A percentile compares a stretch with the other conserved stretches of the same genome.
These are phyloP conservation scores for Macquaria ambigua DNA, from an alignment of 2,113 vertebrate species.

Conservation along the genomic window DNA sequence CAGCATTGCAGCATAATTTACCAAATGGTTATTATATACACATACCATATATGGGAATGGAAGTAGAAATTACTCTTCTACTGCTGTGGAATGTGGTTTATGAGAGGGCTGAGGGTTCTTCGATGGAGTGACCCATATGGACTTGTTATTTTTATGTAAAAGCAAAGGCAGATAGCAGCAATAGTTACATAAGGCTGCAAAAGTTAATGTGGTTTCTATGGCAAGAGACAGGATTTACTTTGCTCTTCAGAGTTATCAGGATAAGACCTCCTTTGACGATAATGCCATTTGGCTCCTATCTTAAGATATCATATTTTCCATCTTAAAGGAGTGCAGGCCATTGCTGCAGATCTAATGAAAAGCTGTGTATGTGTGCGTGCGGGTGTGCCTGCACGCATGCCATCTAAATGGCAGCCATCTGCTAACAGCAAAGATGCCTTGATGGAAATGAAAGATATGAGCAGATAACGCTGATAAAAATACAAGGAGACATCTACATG, in stretches of 20 bases:
- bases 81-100: conserved; percentile 31
- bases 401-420: conserved; percentile 38
- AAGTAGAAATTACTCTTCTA: conserved; percentile 28
- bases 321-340: conserved; percentile 56
- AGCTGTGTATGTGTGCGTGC: conserved; percentile 1
- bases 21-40: conserved; percentile 39
- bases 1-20: conserved; percentile 31
- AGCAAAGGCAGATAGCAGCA: conserved; percentile 33
- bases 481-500: conserved; percentile 33
- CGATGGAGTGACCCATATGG: conserved; percentile 48
- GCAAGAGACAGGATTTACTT: conserved; percentile 48
- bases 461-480: conserved; percentile 30
- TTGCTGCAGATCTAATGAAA: conserved; percentile 64
- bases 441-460: conserved; percentile 48
- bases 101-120: conserved; percentile 35
- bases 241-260: conserved; percentile 62
- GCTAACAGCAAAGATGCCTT: conserved; percentile 14
- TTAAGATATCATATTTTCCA: conserved; percentile 69
- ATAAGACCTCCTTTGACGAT: conserved; percentile 66
- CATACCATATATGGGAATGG: conserved; percentile 6
- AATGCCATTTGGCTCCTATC: conserved; percentile 70
- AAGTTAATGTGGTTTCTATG: conserved; percentile 39
- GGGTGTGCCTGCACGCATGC: neutral
- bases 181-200: conserved; percentile 51
- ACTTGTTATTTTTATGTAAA: conserved; percentile 40